These are phyloP conservation scores for Polydrusus cervinus DNA, from an alignment of 2,888 invertebrate species.

Conservation along the genomic window DNA sequence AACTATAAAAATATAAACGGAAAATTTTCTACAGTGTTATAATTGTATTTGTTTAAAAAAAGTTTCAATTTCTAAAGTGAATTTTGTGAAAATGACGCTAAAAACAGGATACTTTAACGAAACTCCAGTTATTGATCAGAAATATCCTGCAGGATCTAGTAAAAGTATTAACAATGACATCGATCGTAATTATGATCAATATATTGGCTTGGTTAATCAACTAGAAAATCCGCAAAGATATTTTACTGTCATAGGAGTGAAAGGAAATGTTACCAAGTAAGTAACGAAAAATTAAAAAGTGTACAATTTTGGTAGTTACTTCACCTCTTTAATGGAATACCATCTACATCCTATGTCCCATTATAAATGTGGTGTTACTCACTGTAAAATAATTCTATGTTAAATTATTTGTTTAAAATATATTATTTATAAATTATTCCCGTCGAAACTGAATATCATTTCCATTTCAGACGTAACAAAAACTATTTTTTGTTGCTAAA, in stretches of 20 bases:
- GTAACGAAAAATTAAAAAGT: no score
- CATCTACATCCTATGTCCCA: no score
- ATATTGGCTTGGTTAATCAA: neutral
- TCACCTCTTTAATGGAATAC: no score
- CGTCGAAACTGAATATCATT: no score
- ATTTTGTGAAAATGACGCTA: neutral
- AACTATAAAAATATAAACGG: neutral
- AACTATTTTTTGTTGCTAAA: no score
- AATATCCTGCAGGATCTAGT: neutral
- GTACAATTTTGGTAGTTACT: no score
- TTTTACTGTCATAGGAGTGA: conserved; percentile 27
- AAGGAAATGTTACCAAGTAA: conserved; percentile 22
- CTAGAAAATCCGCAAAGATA: neutral
- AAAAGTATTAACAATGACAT: neutral
- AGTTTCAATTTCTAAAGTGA: neutral
- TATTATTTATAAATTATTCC: no score
- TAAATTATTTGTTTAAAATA: no score
- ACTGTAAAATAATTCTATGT: no score
- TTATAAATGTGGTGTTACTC: no score
- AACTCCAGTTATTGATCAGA: neutral
- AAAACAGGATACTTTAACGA: neutral
- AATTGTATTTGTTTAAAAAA: no score
- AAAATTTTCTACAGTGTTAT: neutral
- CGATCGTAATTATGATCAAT: neutral
- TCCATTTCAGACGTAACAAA: no score